phyloP scores from a whole-genome alignment of 2,888 invertebrate species.

The Drosophila bunnanda region DNA sequence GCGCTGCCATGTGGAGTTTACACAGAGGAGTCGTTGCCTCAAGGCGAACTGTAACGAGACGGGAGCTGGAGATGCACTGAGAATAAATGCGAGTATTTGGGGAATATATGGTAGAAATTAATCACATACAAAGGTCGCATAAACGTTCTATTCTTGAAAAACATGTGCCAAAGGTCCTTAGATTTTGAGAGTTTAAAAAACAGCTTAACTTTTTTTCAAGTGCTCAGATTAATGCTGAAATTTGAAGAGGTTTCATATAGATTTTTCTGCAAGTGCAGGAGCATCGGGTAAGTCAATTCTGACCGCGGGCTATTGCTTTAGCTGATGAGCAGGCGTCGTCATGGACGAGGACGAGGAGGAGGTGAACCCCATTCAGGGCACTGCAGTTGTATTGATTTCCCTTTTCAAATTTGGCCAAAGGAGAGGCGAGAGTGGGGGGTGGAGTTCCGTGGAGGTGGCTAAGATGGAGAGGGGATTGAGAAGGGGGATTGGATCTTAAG shows the following conservation, averaged over 20 bases:
- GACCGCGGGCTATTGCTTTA: constrained; percentile 79
- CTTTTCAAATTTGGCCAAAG: constrained; percentile 57
- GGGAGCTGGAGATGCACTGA: constrained; percentile 54
- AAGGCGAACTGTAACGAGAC: constrained; percentile 51
- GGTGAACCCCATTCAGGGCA: constrained; percentile 39
- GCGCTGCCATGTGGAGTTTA: constrained; percentile 33
- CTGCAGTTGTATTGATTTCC: constrained; percentile 77
- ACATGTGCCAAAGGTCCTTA: fast-evolving
- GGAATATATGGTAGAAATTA: fast-evolving
- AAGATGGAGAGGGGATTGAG: neutral
- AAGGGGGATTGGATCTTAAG: constrained; percentile 48
- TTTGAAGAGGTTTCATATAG: neutral
- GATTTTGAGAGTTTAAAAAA: too few species aligned
- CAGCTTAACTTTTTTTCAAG: neutral
- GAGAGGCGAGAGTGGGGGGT: constrained; percentile 23
- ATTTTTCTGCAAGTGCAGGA: constrained; percentile 13
- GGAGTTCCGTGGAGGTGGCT: neutral
- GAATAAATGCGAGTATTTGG: neutral
- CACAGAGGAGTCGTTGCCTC: constrained; percentile 39
- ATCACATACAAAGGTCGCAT: neutral
- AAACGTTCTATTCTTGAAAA: neutral
- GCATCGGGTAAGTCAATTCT: constrained; percentile 67
- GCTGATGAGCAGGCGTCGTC: constrained; percentile 66
- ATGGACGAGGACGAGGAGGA: constrained; percentile 2
- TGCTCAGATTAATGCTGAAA: neutral